phyloP scores from a whole-genome alignment of 2,888 invertebrate genomes.

The Oscheius sp. region DNA sequence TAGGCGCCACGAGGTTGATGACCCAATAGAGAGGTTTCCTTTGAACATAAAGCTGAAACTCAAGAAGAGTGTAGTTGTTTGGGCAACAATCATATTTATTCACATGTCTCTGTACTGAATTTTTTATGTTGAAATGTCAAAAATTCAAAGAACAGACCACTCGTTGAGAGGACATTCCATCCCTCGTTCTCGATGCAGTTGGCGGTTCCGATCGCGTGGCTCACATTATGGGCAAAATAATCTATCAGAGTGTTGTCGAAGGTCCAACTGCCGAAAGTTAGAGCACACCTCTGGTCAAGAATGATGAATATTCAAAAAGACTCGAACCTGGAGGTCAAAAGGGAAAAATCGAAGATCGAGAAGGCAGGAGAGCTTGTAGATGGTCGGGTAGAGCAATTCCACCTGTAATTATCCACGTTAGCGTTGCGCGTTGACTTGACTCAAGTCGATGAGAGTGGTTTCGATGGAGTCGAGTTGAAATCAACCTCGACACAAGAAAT shows the following conservation, averaged over 20 bases:
- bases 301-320: not conserved
- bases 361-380: conserved; percentile 63
- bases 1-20: conserved; percentile 65
- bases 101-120: conserved; percentile 56
- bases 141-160: not conserved
- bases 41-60: conserved; percentile 52
- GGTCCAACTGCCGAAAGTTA: conserved; percentile 66
- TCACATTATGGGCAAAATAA: conserved; percentile 59
- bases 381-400: conserved; percentile 66
- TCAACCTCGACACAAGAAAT: too few species aligned
- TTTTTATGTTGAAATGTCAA: not conserved
- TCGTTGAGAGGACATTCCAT: conserved; percentile 56
- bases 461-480: too few species aligned
- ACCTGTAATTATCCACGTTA: too few species aligned
- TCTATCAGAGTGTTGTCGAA: conserved; percentile 67
- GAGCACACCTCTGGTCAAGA: conserved; percentile 46
- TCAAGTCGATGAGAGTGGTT: too few species aligned
- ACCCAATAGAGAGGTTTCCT: conserved; percentile 66
- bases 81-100: conserved; percentile 66
- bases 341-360: conserved; percentile 54
- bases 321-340: conserved; percentile 51
- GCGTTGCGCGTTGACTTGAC: too few species aligned
- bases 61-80: conserved; percentile 65
- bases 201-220: conserved; percentile 59
- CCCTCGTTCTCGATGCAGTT: conserved; percentile 70